Percentiles rank a stretch among this genome's conserved stretches.
Evolutionary conservation across 2,888 invertebrate genomes (phyloP).

Genomic region (Rhagium mordax): DNA sequence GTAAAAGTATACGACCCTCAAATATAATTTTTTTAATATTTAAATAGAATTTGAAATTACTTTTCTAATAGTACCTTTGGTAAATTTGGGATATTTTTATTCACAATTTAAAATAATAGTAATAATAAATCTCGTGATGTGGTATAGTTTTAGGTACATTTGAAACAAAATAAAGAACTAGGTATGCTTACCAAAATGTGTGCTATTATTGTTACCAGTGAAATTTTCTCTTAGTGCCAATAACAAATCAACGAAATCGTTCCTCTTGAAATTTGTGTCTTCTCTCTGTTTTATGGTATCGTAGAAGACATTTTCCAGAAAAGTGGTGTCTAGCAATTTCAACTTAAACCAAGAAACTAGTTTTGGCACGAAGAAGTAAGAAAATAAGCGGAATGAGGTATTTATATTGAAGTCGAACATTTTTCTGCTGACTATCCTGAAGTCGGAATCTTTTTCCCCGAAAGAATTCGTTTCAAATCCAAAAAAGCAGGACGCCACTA

Average conservation of each 20-base stretch:
- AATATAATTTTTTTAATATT: too few species aligned
- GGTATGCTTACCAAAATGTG: conserved; percentile 54
- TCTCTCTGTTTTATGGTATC: conserved; percentile 62
- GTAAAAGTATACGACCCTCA: too few species aligned
- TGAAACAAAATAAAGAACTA: too few species aligned
- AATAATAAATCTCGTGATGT: too few species aligned
- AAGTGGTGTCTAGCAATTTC: conserved; percentile 63
- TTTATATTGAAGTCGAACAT: conserved; percentile 63
- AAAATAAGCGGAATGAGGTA: conserved; percentile 58
- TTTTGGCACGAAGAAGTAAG: conserved; percentile 63
- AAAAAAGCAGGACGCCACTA: conserved; percentile 70
- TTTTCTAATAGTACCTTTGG: too few species aligned
- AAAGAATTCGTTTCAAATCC: conserved; percentile 69
- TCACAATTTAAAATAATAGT: too few species aligned
- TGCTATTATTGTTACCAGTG: conserved; percentile 49
- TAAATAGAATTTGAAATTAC: too few species aligned
- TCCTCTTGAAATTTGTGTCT: conserved; percentile 59
- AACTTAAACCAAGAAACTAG: conserved; percentile 63
- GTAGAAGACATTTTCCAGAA: conserved; percentile 63
- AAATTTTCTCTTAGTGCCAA: conserved; percentile 62
- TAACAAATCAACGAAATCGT: conserved; percentile 70
- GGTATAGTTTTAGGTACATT: too few species aligned
- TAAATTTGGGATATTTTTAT: too few species aligned
- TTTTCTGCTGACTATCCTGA: conserved; percentile 64
- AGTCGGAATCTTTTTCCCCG: conserved; percentile 63